Conservation (phyloP, 2,888 invertebrate species). For the Loripinus fragilis region DNA sequence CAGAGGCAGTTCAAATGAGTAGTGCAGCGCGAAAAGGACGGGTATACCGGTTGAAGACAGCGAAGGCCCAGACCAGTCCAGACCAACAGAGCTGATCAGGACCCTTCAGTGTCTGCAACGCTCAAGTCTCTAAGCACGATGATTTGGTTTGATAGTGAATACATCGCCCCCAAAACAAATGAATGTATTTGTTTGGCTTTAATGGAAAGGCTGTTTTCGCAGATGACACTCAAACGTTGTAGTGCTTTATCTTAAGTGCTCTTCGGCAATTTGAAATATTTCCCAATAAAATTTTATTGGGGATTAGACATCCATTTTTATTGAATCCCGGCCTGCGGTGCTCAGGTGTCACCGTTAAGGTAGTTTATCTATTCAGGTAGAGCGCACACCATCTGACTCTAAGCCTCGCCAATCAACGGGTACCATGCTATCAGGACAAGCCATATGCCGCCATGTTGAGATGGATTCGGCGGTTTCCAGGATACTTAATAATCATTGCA, state of each 20-base stretch:
- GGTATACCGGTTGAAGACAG: too few species aligned
- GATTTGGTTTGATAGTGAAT: too few species aligned
- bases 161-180: too few species aligned
- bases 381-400: neutral
- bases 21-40: too few species aligned
- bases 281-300: slow-evolving; percentile 66
- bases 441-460: slow-evolving; percentile 48
- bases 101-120: too few species aligned
- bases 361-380: slow-evolving; percentile 4
- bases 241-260: slow-evolving; percentile 63
- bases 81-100: too few species aligned
- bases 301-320: slow-evolving; percentile 53
- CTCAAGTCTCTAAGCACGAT: too few species aligned
- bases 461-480: neutral
- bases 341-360: slow-evolving; percentile 38
- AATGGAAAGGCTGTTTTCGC: too few species aligned
- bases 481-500: too few species aligned
- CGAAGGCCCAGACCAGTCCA: too few species aligned
- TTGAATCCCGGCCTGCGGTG: slow-evolving; percentile 14
- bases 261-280: slow-evolving; percentile 65
- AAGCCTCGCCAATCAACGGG: slow-evolving; percentile 6
- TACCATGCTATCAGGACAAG: slow-evolving; percentile 31
- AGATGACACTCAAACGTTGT: too few species aligned
- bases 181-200: too few species aligned
- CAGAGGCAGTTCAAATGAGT: slow-evolving; percentile 65